Evolutionary conservation across 23 tunicate genomes (phyloP).

Genomic region (Oikopleura dioica): DNA sequence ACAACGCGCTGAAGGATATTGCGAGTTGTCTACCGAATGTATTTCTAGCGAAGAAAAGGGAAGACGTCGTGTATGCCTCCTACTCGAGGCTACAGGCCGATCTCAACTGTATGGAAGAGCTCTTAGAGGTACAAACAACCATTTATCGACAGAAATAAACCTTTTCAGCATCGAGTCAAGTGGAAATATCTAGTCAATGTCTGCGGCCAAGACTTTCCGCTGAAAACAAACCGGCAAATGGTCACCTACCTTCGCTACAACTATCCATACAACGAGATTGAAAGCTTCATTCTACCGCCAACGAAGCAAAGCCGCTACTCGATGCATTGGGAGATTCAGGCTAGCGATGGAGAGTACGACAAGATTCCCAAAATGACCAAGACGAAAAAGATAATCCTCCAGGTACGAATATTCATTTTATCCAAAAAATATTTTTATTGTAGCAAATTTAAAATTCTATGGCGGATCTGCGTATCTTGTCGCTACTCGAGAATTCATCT

Average conservation of each 20-base stretch:
- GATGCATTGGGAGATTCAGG: not conserved
- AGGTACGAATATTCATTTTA: not conserved
- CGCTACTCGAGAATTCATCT: not conserved
- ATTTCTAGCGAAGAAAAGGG: conserved; percentile 5
- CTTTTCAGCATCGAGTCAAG: too few relatives aligned
- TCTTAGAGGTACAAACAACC: not conserved
- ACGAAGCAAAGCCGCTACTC: not conserved
- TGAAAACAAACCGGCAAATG: conserved; percentile 67
- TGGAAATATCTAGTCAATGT: conserved; percentile 84
- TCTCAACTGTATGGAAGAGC: conserved; percentile 19
- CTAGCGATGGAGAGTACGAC: not conserved
- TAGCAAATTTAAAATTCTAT: not conserved
- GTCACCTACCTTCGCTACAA: conserved; percentile 15
- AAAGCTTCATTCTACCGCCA: not conserved
- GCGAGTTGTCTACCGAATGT: conserved; percentile 15
- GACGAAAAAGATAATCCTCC: not conserved
- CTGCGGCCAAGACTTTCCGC: conserved; percentile 79
- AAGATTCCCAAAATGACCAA: not conserved
- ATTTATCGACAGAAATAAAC: not conserved
- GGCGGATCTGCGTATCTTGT: conserved; percentile 11
- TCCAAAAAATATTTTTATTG: not conserved
- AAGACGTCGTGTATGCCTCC: conserved; percentile 13
- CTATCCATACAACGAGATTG: not conserved
- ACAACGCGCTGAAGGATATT: not conserved
- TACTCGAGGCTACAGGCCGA: conserved; percentile 19